Conservation (phyloP, 2,888 invertebrate genomes). For the Drosophila mimetica region DNA sequence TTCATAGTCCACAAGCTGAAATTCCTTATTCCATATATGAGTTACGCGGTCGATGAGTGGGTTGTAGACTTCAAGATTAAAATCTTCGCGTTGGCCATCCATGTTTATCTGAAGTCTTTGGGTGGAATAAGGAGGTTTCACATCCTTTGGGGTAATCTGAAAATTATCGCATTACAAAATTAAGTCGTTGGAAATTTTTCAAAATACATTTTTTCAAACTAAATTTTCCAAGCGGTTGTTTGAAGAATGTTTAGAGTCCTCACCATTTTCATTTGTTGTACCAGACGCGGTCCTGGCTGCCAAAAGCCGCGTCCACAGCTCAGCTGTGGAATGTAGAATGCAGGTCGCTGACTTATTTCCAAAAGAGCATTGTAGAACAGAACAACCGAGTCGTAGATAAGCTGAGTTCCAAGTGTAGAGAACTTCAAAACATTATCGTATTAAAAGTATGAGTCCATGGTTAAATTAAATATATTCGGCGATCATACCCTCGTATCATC, state of each 20-base stretch:
- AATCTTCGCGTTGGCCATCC: conserved; percentile 87
- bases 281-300: conserved; percentile 86
- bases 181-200: too few relatives aligned
- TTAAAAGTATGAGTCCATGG: neutral
- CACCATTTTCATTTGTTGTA: conserved; percentile 88
- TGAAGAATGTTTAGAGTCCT: conserved; percentile 16
- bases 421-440: conserved; percentile 49
- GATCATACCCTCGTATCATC: conserved; percentile 51
- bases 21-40: conserved; percentile 81
- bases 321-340: conserved; percentile 66
- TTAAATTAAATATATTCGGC: neutral
- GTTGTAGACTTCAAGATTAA: conserved; percentile 85
- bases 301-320: conserved; percentile 82
- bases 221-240: too few relatives aligned
- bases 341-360: conserved; percentile 47
- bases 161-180: neutral
- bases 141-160: conserved; percentile 87
- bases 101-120: conserved; percentile 85
- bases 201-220: too few relatives aligned
- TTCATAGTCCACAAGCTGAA: conserved; percentile 65
- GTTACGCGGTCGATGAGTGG: conserved; percentile 83
- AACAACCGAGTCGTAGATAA: conserved; percentile 97
- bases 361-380: conserved; percentile 94
- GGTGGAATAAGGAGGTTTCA: conserved; percentile 86
- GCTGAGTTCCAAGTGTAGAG: conserved; percentile 55